These are phyloP conservation scores for Rhipidura dahli DNA, from an alignment of 2,113 vertebrate genomes.

Conservation along the genomic window DNA sequence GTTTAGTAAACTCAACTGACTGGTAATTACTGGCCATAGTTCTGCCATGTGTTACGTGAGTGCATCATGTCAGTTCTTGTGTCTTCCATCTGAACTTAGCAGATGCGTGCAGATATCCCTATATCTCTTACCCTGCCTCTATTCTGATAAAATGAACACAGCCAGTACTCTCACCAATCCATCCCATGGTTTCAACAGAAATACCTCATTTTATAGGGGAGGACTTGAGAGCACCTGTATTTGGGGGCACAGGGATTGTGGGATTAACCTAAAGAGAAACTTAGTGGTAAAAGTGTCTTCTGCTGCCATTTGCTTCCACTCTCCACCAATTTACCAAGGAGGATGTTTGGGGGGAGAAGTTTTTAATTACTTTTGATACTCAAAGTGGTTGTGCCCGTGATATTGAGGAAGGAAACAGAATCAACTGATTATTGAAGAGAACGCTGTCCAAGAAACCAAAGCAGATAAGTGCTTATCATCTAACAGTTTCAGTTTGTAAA, in stretches of 20 bases:
- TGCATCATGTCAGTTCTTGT: background rate
- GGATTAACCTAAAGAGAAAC: background rate
- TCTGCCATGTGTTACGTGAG: background rate
- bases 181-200: background rate
- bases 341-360: accelerated
- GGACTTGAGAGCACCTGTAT: background rate
- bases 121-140: background rate
- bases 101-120: background rate
- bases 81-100: background rate
- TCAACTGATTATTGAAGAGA: background rate
- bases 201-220: background rate
- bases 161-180: background rate
- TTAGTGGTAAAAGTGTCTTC: background rate
- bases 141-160: background rate
- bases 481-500: background rate
- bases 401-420: background rate
- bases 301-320: background rate
- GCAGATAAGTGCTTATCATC: background rate
- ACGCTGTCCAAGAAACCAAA: background rate
- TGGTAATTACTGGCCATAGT: background rate
- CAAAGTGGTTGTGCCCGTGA: background rate
- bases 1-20: background rate
- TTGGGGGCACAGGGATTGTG: background rate
- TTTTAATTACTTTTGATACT: background rate
- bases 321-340: background rate